Base-by-base conservation (phyloP, 1,140 invertebrate genomes). In the Saccostrea cuccullata region DNA sequence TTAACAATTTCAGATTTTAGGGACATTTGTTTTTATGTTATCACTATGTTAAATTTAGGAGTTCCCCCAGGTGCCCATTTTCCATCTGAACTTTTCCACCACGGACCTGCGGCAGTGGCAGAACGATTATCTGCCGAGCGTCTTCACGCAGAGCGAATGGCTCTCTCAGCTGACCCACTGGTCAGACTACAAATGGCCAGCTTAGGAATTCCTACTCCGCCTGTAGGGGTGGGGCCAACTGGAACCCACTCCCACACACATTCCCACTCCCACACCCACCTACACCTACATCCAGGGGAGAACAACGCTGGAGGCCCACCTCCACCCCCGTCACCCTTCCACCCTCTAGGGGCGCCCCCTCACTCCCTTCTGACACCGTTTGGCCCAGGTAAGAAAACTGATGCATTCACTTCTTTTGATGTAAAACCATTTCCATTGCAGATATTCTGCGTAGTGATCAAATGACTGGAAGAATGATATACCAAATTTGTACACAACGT, bases 241-340 rank as follows among this genome's bases (percentile, higher is more conserved):
- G 95, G 97, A 97, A 94, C 97, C 0, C 97, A 98, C 94, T 97
- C 97, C 85, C 98, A 98, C 96, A 97, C 98, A 92, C 98, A 96
- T 89, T 94, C 95, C 84, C 96, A 96, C 92, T 94, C 95, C 55
- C 96, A 98, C 96, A 97, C 97, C 91, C 97, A 98, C 96, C 97
- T 98, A 93, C 97, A 98, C 96, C 96, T 98, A 94, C 97, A 98
- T 96, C 97, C 93, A 84, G 93, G 97, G 92, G 92, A 95, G 97
- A 94, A 97, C 97, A 77, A 77, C 70, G 70, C 70, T 77, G 70
- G 70, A 77, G 70, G 23, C 95, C 97, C 97, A 94, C 96, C 97
- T 94, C 97, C 96, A 96, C 89, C 77, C 87, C 89, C 86, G 64
- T 89, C 55, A 84, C 86, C 88, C 64, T 91, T 90, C 89, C 89